These are phyloP conservation scores for rat (Rattus norvegicus) DNA, from an alignment of 2,113 vertebrate species.

Conservation along the genomic window GRCr8 NC_086025.1:130183001-130183500, in stretches of 20 bases:
- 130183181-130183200: background rate
- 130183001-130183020: background rate
- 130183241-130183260: background rate
- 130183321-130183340: background rate
- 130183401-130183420: background rate
- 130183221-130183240: too few relatives aligned
- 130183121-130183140: too few relatives aligned
- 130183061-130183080: too few relatives aligned
- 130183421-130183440: too few relatives aligned
- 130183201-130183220: too few relatives aligned
- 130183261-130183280: background rate
- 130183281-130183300: background rate
- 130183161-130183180: background rate
- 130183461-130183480: too few relatives aligned
- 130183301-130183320: background rate
- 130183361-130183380: background rate
- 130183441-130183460: too few relatives aligned
- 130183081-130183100: too few relatives aligned
- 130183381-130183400: background rate
- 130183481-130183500: background rate
- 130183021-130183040: background rate
- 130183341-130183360: background rate
- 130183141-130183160: too few relatives aligned
- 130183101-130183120: too few relatives aligned
- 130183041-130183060: background rate